Conservation (phyloP, 2,113 vertebrate genomes). For the Ctenodactylus gundi region DNA sequence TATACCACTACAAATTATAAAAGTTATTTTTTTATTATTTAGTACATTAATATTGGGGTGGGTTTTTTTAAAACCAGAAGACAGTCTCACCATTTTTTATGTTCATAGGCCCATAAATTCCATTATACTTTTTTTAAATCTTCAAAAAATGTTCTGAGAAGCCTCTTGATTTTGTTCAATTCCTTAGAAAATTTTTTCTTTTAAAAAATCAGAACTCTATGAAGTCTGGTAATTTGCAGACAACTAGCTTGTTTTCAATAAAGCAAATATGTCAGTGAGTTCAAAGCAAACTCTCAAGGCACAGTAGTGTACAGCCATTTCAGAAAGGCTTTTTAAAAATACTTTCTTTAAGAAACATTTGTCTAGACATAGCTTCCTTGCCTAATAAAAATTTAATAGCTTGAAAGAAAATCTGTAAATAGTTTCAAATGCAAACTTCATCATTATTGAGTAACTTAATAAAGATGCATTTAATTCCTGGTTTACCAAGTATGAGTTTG, state of each 20-base stretch:
- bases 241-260: constrained; percentile 59
- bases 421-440: constrained; percentile 68
- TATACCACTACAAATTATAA: constrained; percentile 9
- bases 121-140: background rate
- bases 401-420: constrained; percentile 57
- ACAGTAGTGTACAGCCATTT: constrained; percentile 47
- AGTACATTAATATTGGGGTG: background rate
- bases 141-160: constrained; percentile 35
- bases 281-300: constrained; percentile 62
- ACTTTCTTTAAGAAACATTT: constrained; percentile 69
- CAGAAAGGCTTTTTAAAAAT: constrained; percentile 68
- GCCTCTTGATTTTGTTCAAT: constrained; percentile 40
- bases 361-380: constrained; percentile 73
- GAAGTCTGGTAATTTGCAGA: constrained; percentile 66
- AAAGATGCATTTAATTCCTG: constrained; percentile 77
- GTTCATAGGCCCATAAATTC: constrained; percentile 24
- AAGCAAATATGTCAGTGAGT: constrained; percentile 53
- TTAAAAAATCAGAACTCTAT: constrained; percentile 54
- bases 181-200: constrained; percentile 30
- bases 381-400: constrained; percentile 67
- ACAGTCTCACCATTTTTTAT: background rate
- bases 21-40: constrained; percentile 44
- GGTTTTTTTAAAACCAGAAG: constrained; percentile 12
- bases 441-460: constrained; percentile 73
- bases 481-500: constrained; percentile 73